Percentiles rank a stretch among this genome's conserved stretches.
phyloP scores from a whole-genome alignment of 1,140 invertebrate genomes.

The Drosophila dunni region DNA sequence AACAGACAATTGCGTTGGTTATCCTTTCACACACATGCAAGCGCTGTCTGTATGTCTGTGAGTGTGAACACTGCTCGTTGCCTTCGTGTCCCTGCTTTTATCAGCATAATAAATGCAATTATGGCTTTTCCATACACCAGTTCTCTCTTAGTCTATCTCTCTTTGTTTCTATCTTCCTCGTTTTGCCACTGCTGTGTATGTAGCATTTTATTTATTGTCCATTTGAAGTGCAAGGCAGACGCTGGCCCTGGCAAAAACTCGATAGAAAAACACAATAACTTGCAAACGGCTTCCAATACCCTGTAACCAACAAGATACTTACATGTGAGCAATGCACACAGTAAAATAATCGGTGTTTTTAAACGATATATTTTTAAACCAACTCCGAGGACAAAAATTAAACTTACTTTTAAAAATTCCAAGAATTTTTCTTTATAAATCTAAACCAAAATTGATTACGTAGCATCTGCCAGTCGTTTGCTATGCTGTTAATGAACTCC shows the following conservation, averaged over 20 bases:
- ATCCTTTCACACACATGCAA: constrained; percentile 29
- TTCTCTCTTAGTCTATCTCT: constrained; percentile 23
- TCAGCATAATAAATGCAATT: constrained; percentile 84
- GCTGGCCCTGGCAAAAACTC: constrained; percentile 48
- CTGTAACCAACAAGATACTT: background rate
- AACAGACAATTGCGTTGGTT: constrained; percentile 53
- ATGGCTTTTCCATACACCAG: constrained; percentile 63
- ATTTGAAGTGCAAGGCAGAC: constrained; percentile 58
- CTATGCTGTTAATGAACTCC: background rate
- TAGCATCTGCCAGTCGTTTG: constrained; percentile 2
- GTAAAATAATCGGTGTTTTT: background rate
- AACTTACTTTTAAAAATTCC: no score
- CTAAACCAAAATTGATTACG: background rate
- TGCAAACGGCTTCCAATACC: constrained; percentile 44
- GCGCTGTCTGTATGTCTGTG: constrained; percentile 2
- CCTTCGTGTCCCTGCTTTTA: constrained; percentile 70
- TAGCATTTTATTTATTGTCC: constrained; percentile 66
- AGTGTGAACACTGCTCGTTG: constrained; percentile 23
- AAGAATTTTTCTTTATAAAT: background rate
- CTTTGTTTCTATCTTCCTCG: constrained; percentile 2
- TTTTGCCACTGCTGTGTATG: background rate
- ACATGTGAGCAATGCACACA: background rate
- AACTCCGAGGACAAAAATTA: no score
- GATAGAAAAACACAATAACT: constrained; percentile 73
- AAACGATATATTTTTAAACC: background rate